Conservation (phyloP, 2,888 invertebrate species). For the Cephalotes varians region DNA sequence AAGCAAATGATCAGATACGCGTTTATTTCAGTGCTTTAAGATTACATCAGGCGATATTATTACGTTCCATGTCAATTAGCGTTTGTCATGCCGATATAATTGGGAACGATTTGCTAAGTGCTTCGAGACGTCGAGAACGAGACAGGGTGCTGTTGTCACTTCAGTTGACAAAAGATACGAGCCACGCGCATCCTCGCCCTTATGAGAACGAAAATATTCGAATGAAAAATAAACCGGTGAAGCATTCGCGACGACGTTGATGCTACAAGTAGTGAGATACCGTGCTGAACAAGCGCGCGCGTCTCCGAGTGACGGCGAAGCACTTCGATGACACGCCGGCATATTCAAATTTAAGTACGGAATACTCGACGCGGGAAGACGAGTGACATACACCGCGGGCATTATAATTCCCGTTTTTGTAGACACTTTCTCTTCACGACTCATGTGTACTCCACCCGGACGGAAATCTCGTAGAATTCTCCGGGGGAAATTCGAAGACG, state of each 20-base stretch:
- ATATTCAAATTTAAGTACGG: conserved; percentile 69
- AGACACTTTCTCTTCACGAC: conserved; percentile 74
- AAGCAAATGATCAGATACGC: not conserved
- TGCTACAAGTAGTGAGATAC: conserved; percentile 55
- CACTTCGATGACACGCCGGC: conserved; percentile 68
- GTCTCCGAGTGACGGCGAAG: conserved; percentile 63
- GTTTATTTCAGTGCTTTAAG: not conserved
- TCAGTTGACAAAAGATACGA: conserved; percentile 53
- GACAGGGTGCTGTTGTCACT: conserved; percentile 12
- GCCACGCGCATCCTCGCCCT: conserved; percentile 34
- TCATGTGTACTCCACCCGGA: conserved; percentile 41
- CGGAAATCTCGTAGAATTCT: conserved; percentile 41
- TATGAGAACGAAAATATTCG: conserved; percentile 42
- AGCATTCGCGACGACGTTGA: conserved; percentile 46
- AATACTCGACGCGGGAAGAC: conserved; percentile 63
- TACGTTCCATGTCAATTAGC: conserved; percentile 54
- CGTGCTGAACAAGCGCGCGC: conserved; percentile 40
- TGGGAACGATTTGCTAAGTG: conserved; percentile 36
- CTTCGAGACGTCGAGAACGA: conserved; percentile 38
- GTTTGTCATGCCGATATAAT: conserved; percentile 51
- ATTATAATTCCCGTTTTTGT: conserved; percentile 72
- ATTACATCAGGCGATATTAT: conserved; percentile 17
- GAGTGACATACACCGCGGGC: conserved; percentile 62
- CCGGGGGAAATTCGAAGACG: conserved; percentile 55
- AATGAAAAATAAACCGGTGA: conserved; percentile 19